Conservation (phyloP, 2,888 invertebrate genomes). For the Abrostola tripartita region DNA sequence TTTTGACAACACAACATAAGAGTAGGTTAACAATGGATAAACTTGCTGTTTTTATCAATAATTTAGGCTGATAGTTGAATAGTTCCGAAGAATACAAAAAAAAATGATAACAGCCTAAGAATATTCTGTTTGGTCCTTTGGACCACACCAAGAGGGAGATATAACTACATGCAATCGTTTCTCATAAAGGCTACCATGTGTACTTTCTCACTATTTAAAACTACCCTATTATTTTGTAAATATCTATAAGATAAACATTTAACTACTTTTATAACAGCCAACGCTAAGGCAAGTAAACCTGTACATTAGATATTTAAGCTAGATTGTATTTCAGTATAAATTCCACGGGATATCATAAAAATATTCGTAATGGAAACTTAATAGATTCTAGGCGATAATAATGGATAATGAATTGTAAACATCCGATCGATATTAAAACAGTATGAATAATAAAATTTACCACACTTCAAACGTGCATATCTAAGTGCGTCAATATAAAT, state of each 20-base stretch:
- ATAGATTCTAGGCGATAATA: neutral
- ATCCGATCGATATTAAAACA: constrained; percentile 24
- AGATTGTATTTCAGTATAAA: constrained; percentile 34
- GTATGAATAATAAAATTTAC: constrained; percentile 8
- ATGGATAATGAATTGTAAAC: constrained; percentile 5
- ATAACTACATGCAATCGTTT: constrained; percentile 27
- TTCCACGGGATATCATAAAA: constrained; percentile 12
- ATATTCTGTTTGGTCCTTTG: constrained; percentile 31
- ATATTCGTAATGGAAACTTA: neutral
- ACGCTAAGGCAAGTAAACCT: constrained; percentile 84
- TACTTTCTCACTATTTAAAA: constrained; percentile 46
- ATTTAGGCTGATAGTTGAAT: no score
- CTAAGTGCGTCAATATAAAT: constrained; percentile 3
- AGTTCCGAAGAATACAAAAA: no score
- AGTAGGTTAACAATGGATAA: neutral
- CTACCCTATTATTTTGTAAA: constrained; percentile 50
- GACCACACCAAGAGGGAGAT: constrained; percentile 32
- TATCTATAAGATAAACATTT: constrained; percentile 61
- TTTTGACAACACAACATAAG: constrained; percentile 1
- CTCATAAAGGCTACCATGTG: constrained; percentile 43
- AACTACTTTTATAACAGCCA: constrained; percentile 73
- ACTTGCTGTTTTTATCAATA: no score
- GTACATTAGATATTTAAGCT: constrained; percentile 58
- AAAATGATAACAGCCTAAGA: neutral
- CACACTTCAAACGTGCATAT: constrained; percentile 25